These are phyloP conservation scores for Scomberomorus guttatus DNA, from an alignment of 2,797 vertebrate genomes.

Conservation along the genomic window DNA sequence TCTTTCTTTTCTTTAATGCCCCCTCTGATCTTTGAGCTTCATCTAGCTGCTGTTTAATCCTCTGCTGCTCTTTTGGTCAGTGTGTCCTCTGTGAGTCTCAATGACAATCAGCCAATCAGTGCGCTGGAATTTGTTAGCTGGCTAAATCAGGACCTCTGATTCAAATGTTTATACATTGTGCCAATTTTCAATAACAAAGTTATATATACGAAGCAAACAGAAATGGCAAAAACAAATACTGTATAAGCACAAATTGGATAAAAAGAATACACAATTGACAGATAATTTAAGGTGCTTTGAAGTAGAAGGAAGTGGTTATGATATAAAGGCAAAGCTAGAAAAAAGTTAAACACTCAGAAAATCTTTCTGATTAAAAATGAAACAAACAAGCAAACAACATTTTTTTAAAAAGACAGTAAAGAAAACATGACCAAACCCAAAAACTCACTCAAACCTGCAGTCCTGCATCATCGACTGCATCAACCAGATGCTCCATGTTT, in stretches of 20 bases:
- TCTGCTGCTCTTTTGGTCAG: constrained; percentile 27
- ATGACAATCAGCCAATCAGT: neutral
- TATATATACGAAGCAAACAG: neutral
- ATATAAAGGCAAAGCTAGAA: no score
- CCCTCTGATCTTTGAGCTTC: constrained; percentile 54
- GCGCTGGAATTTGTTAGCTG: neutral
- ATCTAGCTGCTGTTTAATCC: constrained; percentile 43
- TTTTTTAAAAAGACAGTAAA: no score
- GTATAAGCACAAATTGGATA: neutral
- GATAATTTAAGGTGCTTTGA: no score
- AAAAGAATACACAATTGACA: neutral
- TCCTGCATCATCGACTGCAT: neutral
- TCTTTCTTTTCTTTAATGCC: constrained; percentile 38
- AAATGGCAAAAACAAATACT: neutral
- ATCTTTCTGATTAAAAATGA: neutral
- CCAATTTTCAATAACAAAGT: no score
- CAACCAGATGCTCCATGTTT: neutral
- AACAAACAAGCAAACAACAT: neutral
- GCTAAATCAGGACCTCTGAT: neutral
- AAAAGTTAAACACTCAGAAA: neutral
- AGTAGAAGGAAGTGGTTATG: no score
- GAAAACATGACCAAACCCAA: neutral
- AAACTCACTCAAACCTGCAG: neutral
- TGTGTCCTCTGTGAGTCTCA: neutral
- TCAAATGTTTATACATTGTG: neutral